Conservation (phyloP, 2,113 vertebrate genomes). For the Gallinago media region DNA sequence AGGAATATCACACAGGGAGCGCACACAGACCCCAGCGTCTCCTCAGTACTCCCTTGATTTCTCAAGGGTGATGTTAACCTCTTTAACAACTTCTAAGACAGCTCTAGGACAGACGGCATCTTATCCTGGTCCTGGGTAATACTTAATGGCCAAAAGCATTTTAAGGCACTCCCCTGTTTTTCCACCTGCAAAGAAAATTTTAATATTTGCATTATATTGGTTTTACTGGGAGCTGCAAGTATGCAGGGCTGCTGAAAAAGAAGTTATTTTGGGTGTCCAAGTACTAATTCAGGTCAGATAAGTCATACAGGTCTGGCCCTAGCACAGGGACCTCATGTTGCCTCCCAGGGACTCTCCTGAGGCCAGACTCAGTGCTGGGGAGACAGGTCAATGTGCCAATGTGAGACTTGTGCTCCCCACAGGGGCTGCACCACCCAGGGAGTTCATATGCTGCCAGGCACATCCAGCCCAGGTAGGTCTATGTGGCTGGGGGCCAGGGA, state of each 20-base stretch:
- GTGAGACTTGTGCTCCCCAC: not conserved
- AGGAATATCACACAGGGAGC: not conserved
- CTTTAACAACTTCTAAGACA: not conserved
- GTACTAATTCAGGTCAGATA: not conserved
- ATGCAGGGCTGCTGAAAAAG: not conserved
- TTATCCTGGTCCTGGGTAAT: not conserved
- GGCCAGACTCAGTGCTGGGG: not conserved
- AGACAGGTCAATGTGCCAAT: not conserved
- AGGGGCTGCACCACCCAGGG: accelerated
- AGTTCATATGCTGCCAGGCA: not conserved
- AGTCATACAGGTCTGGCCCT: not conserved
- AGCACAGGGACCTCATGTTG: not conserved
- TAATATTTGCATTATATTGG: not conserved
- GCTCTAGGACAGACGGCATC: not conserved
- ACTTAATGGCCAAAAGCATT: not conserved
- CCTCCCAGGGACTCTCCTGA: not conserved
- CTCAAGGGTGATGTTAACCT: not conserved
- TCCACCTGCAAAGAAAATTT: not conserved
- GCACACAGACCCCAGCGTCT: not conserved
- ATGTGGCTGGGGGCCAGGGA: not conserved
- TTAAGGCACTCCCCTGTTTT: not conserved
- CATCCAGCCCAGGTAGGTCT: not conserved
- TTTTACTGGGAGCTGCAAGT: not conserved
- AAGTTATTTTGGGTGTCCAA: not conserved
- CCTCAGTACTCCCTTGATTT: not conserved